phyloP scores from a whole-genome alignment of 2,797 vertebrate genomes.

The Sciurus vulgaris region DNA sequence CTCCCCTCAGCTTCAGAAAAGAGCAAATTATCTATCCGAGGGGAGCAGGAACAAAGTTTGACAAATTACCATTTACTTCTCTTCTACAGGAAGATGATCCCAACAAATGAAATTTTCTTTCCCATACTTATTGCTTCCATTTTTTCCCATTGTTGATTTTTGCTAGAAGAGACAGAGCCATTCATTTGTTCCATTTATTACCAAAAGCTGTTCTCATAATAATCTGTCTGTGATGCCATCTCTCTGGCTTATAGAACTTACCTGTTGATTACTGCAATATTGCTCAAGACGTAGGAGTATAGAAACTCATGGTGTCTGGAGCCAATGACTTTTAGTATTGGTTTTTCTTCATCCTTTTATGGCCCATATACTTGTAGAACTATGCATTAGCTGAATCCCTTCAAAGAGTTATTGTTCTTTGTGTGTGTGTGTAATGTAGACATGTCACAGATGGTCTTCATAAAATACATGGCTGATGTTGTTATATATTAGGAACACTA shows the following conservation, averaged over 20 bases:
- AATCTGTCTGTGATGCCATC: background rate
- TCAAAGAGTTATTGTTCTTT: background rate
- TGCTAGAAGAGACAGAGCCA: background rate
- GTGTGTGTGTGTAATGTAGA: background rate
- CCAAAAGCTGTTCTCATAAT: background rate
- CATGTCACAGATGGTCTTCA: background rate
- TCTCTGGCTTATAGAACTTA: background rate
- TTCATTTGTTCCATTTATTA: slow-evolving; percentile 30
- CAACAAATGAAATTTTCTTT: slow-evolving; percentile 58
- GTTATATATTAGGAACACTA: background rate
- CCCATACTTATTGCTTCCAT: background rate
- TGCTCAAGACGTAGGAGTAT: background rate
- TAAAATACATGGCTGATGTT: background rate
- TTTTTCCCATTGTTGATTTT: slow-evolving; percentile 13
- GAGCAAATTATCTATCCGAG: background rate
- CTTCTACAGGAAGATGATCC: slow-evolving; percentile 38
- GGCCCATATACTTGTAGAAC: background rate
- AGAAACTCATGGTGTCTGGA: background rate
- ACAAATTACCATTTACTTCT: slow-evolving; percentile 48
- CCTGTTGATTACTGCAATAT: background rate
- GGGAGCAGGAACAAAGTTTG: background rate
- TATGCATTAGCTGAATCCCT: background rate
- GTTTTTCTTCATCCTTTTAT: background rate
- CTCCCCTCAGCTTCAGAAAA: slow-evolving; percentile 30
- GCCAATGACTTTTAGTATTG: background rate